Evolutionary conservation across 2,797 vertebrate genomes (phyloP), one percentile per base, ranked within the genome.

Genomic region (Smutsia gigantea): DNA sequence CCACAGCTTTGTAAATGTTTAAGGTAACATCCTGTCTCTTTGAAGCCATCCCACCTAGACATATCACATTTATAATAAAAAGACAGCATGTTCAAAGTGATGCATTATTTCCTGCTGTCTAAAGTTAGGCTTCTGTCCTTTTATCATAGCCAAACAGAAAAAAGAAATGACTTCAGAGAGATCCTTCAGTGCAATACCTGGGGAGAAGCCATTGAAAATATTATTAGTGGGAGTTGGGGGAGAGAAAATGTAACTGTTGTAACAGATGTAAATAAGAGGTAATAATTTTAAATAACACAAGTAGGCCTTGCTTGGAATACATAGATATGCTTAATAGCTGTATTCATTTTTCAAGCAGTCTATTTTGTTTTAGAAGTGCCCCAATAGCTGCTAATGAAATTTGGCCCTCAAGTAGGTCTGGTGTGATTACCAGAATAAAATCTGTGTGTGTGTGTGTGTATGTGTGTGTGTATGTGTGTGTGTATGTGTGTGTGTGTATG

Each of bases 1-100:
- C 98, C 91, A 15, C 98, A 97, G 72, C 96, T 97, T 98, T 96
- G 92, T 85, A 97, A 98, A 98, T 97, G 92, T 96, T 97, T 97
- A 92, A 97, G 96, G 96, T 98, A 98, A 96, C 96, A 97, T 97
- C 97, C 95, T 98, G 93, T 59, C 85, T 97, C 66, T 95, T 72
- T 89, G 96, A 97, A 97, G 96, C 96, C 34, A 88, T 85, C 94
- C 97, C 92, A 98, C 97, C 97, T 98, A 97, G 82, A 42, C 15
- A 49, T 97, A 97, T 97, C 57, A 49, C 97, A 97, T 98, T 98
- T 98, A 97, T 97, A 98, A 97, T 95, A 49, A 89, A 97, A 96
- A 98, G 74, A 59, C 85, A 98, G 87, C 84, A 49, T 18, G 1
- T 92, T 96, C 93, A 93, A 81, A 78, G 14, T 97, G 98, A 98